Percentiles rank a stretch among this genome's conserved stretches.
These are phyloP conservation scores for Hanleya hanleyi DNA, from an alignment of 2,888 invertebrate species.

Conservation along the genomic window DNA sequence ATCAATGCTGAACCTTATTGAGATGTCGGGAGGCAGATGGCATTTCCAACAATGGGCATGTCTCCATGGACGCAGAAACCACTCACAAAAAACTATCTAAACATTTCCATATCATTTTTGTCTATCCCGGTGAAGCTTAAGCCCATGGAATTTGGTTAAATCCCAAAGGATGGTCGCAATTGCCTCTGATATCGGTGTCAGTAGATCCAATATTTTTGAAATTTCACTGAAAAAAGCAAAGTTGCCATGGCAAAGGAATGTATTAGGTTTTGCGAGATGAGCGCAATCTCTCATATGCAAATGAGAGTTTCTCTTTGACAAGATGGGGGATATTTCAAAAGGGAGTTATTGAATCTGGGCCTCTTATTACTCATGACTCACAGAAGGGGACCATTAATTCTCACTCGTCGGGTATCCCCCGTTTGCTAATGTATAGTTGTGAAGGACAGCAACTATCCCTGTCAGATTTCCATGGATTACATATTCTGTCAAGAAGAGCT, in stretches of 20 bases:
- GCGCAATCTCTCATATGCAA: slow-evolving; percentile 9
- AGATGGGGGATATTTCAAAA: background rate
- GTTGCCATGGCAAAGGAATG: slow-evolving; percentile 7
- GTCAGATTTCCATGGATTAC: slow-evolving; percentile 1
- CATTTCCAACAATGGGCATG: background rate
- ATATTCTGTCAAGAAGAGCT: slow-evolving; percentile 3
- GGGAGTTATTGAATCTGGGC: slow-evolving; percentile 4
- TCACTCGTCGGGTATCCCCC: background rate
- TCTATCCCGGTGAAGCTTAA: background rate
- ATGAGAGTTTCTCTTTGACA: slow-evolving; percentile 8
- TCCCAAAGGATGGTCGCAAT: background rate
- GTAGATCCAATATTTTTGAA: background rate
- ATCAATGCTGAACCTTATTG: background rate
- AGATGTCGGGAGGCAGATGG: background rate
- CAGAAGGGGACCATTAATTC: background rate
- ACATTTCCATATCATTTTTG: background rate
- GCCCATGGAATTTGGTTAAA: background rate
- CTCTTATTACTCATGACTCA: slow-evolving; percentile 4
- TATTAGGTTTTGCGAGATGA: background rate
- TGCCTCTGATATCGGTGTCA: background rate
- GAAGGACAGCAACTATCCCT: slow-evolving; percentile 3
- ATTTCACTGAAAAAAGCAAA: background rate
- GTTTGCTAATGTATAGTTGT: background rate
- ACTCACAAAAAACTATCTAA: background rate
- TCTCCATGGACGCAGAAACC: background rate